Conservation (phyloP, 2,113 vertebrate species). For the Sturnus vulgaris region DNA sequence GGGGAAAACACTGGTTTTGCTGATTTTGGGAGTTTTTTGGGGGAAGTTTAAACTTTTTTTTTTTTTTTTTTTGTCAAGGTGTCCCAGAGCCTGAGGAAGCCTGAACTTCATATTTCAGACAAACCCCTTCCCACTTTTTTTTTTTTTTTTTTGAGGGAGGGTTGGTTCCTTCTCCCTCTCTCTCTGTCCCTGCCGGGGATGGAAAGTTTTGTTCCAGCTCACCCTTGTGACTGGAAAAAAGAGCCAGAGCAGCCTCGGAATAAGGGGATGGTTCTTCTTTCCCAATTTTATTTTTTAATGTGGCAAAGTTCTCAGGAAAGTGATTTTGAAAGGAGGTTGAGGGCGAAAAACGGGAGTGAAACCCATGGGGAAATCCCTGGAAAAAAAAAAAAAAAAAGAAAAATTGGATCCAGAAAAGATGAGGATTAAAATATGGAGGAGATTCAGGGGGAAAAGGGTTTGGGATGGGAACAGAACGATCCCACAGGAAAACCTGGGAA, state of each 20-base stretch:
- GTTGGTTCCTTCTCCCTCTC: background rate
- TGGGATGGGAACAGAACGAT: background rate
- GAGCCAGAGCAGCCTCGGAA: constrained; percentile 30
- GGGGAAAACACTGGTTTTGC: background rate
- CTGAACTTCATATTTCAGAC: too few species aligned
- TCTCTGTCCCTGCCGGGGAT: background rate
- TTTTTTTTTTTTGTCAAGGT: background rate
- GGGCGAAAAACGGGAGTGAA: background rate
- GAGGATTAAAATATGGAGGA: background rate
- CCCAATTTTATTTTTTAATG: background rate
- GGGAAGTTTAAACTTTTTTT: background rate
- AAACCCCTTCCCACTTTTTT: too few species aligned
- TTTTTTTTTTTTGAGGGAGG: background rate
- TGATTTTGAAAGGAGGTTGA: background rate
- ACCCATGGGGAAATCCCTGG: background rate
- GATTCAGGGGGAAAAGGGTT: background rate
- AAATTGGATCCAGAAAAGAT: accelerated
- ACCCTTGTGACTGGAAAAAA: constrained; percentile 67
- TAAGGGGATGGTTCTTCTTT: constrained; percentile 11
- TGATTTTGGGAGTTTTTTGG: background rate
- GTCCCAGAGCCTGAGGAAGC: too few species aligned
- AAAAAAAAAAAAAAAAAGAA: too few species aligned
- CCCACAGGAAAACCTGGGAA: background rate
- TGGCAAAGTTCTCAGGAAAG: constrained; percentile 6
- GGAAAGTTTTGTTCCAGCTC: constrained; percentile 67